phyloP scores from a whole-genome alignment of 2,888 invertebrate genomes.

The Drosophila eohydei region DNA sequence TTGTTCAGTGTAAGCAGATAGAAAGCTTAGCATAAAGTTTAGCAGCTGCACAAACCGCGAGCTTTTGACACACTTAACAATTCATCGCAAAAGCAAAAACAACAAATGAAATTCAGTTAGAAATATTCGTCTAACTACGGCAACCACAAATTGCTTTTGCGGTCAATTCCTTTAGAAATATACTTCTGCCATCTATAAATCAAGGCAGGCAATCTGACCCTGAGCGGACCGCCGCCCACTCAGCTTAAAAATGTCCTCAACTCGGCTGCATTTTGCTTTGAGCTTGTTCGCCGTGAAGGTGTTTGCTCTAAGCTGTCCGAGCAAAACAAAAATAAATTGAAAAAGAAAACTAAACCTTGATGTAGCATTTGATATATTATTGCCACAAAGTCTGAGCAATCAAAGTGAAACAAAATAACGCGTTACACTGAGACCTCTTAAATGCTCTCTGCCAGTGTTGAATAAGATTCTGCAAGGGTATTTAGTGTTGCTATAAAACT shows the following conservation, averaged over 20 bases:
- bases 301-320: slow-evolving; percentile 14
- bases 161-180: background rate
- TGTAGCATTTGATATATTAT: slow-evolving; percentile 8
- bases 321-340: slow-evolving; percentile 29
- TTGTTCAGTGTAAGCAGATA: background rate
- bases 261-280: background rate
- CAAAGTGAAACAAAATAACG: background rate
- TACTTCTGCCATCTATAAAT: background rate
- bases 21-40: slow-evolving; percentile 33
- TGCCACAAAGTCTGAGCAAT: slow-evolving; percentile 11
- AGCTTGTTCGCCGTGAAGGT: background rate
- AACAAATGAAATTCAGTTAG: background rate
- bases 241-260: slow-evolving; percentile 12
- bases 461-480: background rate
- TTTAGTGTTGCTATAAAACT: background rate
- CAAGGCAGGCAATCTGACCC: background rate
- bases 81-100: background rate
- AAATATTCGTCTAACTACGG: background rate
- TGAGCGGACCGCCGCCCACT: background rate
- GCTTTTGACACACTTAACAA: slow-evolving; percentile 3
- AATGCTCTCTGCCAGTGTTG: background rate
- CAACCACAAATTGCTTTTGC: background rate
- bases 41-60: slow-evolving; percentile 35
- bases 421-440: background rate
- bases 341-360: slow-evolving; percentile 1